Base-by-base conservation (phyloP, 1,140 invertebrate genomes). In the Pogonomyrmex californicus region DNA sequence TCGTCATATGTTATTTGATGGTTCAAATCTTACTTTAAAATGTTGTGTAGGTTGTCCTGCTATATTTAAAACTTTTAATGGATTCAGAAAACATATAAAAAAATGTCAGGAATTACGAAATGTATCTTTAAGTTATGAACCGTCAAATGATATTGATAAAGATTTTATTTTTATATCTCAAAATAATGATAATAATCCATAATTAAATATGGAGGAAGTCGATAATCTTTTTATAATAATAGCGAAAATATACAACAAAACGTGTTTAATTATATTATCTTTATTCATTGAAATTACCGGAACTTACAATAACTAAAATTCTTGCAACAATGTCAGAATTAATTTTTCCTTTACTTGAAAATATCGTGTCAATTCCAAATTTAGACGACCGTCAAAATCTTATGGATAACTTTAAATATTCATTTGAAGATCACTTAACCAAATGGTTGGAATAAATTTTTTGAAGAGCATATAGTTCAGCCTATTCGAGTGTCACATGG, bases 1-100 rank as follows among this genome's bases (percentile, higher is more conserved):
- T 38, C 4, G 6, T 17, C 62, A 65, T 41, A 41, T 41, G 36
- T n/a, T 65, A 36, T 65, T 65, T 65, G 62, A 65, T 41, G 6
- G 62, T 9, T 65, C 14, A 0, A 65, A 41, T 41, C 36, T 65
- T 65, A 5, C 0, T 41, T 65, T 41, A 41, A 65, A 65, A 9
- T 63, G 62, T 63, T 63, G 62, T 62, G 58, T 17, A 65, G 36
- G 10, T 65, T 65, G 63, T 41, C 63, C 63, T 41, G 2, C 38
- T 65, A 36, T 65, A 17, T 65, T 65, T 41, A 38, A 14, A 65
- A 41, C 36, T 41, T 65, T 17, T 41, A 44, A 38, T 10, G 63
- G 63, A 0, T 65, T 65, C 9, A 65, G 0, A 41, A 65, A 65
- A 4, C 38, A 41, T 4, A 5, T 63, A 30, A 63, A 38, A 38